These are phyloP conservation scores for Ceryle rudis DNA, from an alignment of 2,797 vertebrate genomes.

Conservation along the genomic window DNA sequence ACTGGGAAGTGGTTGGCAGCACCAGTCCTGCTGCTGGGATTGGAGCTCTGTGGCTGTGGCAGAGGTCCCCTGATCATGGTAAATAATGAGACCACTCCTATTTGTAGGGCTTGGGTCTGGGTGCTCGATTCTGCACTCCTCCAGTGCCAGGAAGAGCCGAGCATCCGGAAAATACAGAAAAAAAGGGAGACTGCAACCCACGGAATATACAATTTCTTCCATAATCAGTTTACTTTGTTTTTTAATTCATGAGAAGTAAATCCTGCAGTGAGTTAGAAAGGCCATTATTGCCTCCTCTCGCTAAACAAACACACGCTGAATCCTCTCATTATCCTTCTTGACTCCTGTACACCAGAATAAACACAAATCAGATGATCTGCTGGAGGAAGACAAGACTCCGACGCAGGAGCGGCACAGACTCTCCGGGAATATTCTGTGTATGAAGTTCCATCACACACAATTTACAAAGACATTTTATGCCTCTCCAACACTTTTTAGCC, in stretches of 20 bases:
- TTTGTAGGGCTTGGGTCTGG: background rate
- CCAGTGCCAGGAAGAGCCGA: background rate
- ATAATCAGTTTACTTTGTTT: conserved; percentile 61
- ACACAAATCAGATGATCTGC: conserved; percentile 31
- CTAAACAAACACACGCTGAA: conserved; percentile 54
- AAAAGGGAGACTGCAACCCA: background rate
- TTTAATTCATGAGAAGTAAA: conserved; percentile 64
- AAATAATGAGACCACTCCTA: background rate
- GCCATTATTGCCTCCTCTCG: conserved; percentile 43
- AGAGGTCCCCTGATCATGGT: fast-evolving
- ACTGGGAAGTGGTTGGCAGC: background rate
- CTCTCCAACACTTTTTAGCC: conserved; percentile 57
- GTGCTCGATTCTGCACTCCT: fast-evolving
- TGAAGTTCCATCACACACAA: background rate
- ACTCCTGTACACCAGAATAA: conserved; percentile 37
- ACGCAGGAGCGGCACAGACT: background rate
- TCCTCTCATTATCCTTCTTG: conserved; percentile 61
- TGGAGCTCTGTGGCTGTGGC: background rate
- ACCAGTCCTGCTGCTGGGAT: background rate
- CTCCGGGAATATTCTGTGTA: background rate
- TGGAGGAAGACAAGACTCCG: conserved; percentile 2
- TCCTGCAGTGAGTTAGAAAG: conserved; percentile 45
- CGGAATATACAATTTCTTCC: background rate
- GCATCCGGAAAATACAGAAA: background rate
- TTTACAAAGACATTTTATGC: conserved; percentile 55